Evolutionary conservation across 2,888 invertebrate species (phyloP).

Genomic region (Danaus chrysippus): DNA sequence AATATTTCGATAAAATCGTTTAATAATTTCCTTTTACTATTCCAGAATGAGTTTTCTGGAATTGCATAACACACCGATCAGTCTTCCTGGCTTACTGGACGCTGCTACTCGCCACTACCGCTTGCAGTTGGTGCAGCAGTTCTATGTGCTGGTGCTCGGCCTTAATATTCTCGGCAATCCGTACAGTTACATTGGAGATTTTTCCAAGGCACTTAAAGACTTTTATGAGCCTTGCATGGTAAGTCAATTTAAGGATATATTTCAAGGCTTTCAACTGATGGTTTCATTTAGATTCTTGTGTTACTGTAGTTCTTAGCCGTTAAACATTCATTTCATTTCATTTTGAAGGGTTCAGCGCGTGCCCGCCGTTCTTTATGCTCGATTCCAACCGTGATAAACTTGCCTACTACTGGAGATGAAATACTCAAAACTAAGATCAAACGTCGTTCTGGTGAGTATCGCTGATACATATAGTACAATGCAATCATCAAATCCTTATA

Average conservation of each 20-base stretch:
- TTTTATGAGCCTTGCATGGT: conserved; percentile 82
- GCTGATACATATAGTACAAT: too few species aligned
- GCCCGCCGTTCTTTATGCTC: not conserved
- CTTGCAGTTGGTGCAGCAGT: conserved; percentile 87
- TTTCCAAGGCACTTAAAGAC: conserved; percentile 79
- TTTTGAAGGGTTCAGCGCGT: conserved; percentile 20
- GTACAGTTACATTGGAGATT: conserved; percentile 82
- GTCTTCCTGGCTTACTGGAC: conserved; percentile 66
- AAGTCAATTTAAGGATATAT: conserved; percentile 34
- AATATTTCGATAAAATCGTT: not conserved
- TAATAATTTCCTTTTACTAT: conserved; percentile 25
- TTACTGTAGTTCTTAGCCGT: too few species aligned
- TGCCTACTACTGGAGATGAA: conserved; percentile 10
- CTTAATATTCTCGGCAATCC: conserved; percentile 90
- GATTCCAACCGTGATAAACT: not conserved
- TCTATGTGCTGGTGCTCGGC: conserved; percentile 87
- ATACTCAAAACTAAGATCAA: conserved; percentile 12
- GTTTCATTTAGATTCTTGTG: too few species aligned
- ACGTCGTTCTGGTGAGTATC: conserved; percentile 15
- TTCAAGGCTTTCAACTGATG: too few species aligned
- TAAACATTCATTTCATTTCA: too few species aligned
- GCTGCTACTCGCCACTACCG: conserved; percentile 82
- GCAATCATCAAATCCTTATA: too few species aligned
- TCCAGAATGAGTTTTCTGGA: conserved; percentile 84
- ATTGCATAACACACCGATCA: conserved; percentile 76